Conservation (phyloP, 2,113 vertebrate species). For the Odontesthes bonariensis region DNA sequence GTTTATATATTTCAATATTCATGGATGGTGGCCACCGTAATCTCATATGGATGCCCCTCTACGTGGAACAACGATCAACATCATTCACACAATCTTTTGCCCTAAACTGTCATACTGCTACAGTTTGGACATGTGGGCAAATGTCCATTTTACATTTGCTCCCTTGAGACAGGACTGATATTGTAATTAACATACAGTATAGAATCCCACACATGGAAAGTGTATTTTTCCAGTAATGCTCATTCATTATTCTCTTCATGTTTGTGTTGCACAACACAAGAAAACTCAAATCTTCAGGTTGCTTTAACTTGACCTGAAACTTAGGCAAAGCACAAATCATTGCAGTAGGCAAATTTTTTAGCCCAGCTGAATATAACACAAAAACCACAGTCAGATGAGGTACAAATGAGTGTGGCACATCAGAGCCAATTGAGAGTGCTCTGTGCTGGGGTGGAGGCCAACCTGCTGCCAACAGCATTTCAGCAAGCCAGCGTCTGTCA, state of each 20-base stretch:
- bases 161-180: too few relatives aligned
- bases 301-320: slow-evolving; percentile 59
- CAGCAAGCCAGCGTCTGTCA: slow-evolving; percentile 74
- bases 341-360: slow-evolving; percentile 51
- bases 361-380: slow-evolving; percentile 64
- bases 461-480: slow-evolving; percentile 74
- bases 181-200: too few relatives aligned
- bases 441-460: slow-evolving; percentile 76
- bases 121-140: too few relatives aligned
- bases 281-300: slow-evolving; percentile 58
- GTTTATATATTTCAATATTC: too few relatives aligned
- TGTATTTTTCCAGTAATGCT: slow-evolving; percentile 30
- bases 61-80: too few relatives aligned
- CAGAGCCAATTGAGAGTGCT: slow-evolving; percentile 62
- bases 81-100: too few relatives aligned
- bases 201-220: slow-evolving; percentile 2
- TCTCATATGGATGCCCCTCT: too few relatives aligned
- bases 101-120: too few relatives aligned
- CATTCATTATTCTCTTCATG: slow-evolving; percentile 45
- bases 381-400: slow-evolving; percentile 75
- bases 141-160: too few relatives aligned
- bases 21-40: too few relatives aligned
- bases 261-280: slow-evolving; percentile 37
- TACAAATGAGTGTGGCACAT: slow-evolving; percentile 78
- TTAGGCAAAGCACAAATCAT: slow-evolving; percentile 43